Conservation (phyloP, 2,113 vertebrate species). For the Gallinago jamesoni region DNA sequence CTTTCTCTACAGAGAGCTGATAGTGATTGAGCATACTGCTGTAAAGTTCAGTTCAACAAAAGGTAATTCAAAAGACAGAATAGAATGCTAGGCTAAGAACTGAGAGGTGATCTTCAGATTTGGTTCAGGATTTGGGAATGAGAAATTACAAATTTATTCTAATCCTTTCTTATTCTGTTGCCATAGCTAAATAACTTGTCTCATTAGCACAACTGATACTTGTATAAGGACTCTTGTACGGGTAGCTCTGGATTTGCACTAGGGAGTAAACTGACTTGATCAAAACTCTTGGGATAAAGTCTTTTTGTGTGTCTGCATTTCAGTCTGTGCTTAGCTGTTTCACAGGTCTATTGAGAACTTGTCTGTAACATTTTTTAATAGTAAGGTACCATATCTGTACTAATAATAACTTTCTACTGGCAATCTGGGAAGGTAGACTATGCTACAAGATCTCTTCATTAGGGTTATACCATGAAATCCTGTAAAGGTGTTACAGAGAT, state of each 20-base stretch:
- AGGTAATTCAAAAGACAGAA: background rate
- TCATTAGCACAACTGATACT: background rate
- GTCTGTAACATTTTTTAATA: background rate
- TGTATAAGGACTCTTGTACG: background rate
- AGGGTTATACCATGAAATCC: background rate
- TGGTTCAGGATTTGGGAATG: background rate
- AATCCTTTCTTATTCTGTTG: background rate
- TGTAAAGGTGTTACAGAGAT: background rate
- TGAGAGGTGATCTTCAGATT: background rate
- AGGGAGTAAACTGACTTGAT: background rate
- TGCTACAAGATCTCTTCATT: background rate
- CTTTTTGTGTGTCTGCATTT: background rate
- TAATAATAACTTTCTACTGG: background rate
- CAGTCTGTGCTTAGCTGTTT: background rate
- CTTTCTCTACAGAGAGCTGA: background rate
- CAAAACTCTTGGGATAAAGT: background rate
- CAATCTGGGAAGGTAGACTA: background rate
- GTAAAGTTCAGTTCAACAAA: background rate
- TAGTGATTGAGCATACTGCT: background rate
- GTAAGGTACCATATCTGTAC: background rate
- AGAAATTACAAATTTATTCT: background rate
- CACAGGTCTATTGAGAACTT: background rate
- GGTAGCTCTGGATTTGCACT: background rate
- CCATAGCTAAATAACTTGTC: background rate
- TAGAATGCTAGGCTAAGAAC: background rate